Evolutionary conservation across 2,888 invertebrate genomes (phyloP), one percentile per base, ranked within the genome.

Genomic region (Chrysolina americana): DNA sequence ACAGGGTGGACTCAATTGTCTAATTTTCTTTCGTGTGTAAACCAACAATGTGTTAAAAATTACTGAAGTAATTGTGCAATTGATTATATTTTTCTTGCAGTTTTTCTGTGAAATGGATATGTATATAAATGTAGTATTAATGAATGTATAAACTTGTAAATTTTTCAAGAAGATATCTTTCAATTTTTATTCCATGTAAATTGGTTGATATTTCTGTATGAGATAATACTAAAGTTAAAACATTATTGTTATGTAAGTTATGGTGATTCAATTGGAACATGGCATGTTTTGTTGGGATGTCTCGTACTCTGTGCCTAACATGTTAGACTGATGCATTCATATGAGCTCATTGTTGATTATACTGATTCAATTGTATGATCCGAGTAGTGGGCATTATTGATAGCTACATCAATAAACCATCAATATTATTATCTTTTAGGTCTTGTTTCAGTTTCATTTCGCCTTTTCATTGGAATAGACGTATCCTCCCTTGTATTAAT

Each of bases 311-410:
- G 86, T 87, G 87, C 87, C 87, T 87, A 86, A 86, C 85, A 84
- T 84, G 84, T 86, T 86, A 86, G 83, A 84, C 83, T 84, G 83
- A 84, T 80, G 83, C 78, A 77, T 76, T 41, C 65, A 68, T 47
- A 53, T 53, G 36, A 65, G 79, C 81, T 80, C 80, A 81, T 81
- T 80, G 81, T 79, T 81, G 78, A 74, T 80, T 79, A 76, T 74
- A 77, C 78, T 76, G 76, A 76, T 76, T 77, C 70, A 78, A 78
- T 80, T 81, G 81, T 81, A 81, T 83, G 86, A 87, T 87, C 87
- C 87, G 87, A 86, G 86, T 82, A 86, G 87, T 87, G 87, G 87
- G 86, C 86, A 81, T 84, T 87, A 86, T 87, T 87, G 86, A 87
- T 87, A 87, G 85, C 83, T 86, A 84, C 84, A 86, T 85, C 85